Percentiles rank a stretch among this genome's conserved stretches.
Conservation (phyloP, 2,113 vertebrate species). For the Herpetotheres cachinnans region DNA sequence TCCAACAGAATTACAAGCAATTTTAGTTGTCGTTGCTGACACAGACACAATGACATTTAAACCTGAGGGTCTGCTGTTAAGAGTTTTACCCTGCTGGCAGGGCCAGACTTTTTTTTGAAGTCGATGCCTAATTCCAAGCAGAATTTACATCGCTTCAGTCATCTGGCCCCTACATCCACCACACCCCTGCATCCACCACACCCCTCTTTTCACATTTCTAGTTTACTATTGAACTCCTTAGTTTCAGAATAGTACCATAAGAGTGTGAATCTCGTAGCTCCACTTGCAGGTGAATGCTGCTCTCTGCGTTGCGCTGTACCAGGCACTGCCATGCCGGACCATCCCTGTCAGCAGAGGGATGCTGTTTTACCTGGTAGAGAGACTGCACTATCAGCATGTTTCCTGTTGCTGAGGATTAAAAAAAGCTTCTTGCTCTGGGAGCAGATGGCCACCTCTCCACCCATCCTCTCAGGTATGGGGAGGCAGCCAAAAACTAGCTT, state of each 20-base stretch:
- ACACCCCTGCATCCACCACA: not conserved
- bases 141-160: not conserved
- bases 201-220: not conserved
- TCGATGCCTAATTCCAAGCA: not conserved
- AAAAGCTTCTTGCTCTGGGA: not conserved
- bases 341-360: not conserved
- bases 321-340: not conserved
- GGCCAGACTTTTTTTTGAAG: not conserved
- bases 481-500: conserved; percentile 44
- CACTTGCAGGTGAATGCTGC: not conserved
- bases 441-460: conserved; percentile 59
- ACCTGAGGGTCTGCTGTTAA: not conserved
- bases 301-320: accelerated
- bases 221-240: not conserved
- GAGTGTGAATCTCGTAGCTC: accelerated
- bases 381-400: not conserved
- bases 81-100: not conserved
- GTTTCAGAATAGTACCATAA: accelerated
- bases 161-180: not conserved
- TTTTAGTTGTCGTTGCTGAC: not conserved
- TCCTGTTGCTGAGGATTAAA: not conserved
- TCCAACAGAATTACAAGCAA: not conserved
- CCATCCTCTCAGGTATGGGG: conserved; percentile 51
- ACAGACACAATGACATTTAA: not conserved
- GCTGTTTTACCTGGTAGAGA: not conserved